Conservation (phyloP, 2,888 invertebrate genomes). For the Tenthredo distinguenda region DNA sequence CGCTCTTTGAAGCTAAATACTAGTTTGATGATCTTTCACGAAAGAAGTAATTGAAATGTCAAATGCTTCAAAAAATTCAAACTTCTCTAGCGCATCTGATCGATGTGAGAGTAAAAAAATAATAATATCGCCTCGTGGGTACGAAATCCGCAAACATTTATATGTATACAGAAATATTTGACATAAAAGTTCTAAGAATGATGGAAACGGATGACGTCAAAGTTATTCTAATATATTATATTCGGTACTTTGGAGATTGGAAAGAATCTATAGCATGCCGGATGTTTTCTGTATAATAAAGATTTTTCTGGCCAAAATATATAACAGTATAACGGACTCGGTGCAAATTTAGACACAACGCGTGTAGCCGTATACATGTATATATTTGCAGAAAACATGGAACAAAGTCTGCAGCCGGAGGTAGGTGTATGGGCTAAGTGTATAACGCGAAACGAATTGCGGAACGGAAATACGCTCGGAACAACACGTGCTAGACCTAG, state of each 20-base stretch:
- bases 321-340: neutral
- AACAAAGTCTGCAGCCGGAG: neutral
- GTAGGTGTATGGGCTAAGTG: neutral
- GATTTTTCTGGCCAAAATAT: neutral
- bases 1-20: too few relatives aligned
- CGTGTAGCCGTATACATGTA: neutral
- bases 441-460: neutral
- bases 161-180: neutral
- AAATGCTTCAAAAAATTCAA: neutral
- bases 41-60: too few relatives aligned
- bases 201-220: neutral
- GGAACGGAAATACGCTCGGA: neutral
- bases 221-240: neutral
- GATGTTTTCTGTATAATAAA: neutral
- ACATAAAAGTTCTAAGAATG: neutral
- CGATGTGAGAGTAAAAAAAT: neutral
- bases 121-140: neutral
- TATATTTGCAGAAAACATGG: neutral
- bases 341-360: neutral
- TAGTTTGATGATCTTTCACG: neutral
- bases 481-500: conserved; percentile 44
- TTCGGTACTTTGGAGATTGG: neutral
- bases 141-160: neutral
- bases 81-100: neutral
- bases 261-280: neutral